Conservation (phyloP, 2,888 invertebrate species). For the Caenorhabditis macrosperma region DNA sequence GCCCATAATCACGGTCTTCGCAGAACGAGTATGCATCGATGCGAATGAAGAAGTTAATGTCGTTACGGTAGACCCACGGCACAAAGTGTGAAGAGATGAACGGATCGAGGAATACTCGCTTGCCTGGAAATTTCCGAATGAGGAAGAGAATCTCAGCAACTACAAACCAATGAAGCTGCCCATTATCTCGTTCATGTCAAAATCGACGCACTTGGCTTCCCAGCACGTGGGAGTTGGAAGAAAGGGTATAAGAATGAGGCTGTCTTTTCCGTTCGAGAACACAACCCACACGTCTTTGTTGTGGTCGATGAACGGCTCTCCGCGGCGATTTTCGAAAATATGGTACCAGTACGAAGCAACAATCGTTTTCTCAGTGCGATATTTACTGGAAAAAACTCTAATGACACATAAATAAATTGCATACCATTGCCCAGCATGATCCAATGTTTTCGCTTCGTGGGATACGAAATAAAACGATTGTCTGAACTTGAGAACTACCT, state of each 20-base stretch:
- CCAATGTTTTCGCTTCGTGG: slow-evolving; percentile 3
- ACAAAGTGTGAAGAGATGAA: slow-evolving; percentile 49
- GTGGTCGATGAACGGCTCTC: slow-evolving; percentile 52
- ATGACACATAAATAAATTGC: not conserved
- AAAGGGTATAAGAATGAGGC: slow-evolving; percentile 44
- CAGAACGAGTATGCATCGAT: slow-evolving; percentile 27
- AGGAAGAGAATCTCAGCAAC: not conserved
- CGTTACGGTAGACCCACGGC: slow-evolving; percentile 37
- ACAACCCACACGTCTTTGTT: slow-evolving; percentile 46
- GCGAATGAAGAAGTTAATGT: slow-evolving; percentile 46
- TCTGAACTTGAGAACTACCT: slow-evolving; percentile 27
- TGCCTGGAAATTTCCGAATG: slow-evolving; percentile 10
- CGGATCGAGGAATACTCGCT: slow-evolving; percentile 38
- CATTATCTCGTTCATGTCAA: slow-evolving; percentile 45
- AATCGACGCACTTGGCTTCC: slow-evolving; percentile 23
- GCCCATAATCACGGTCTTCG: slow-evolving; percentile 27
- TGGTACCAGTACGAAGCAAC: slow-evolving; percentile 50
- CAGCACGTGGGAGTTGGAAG: slow-evolving; percentile 11
- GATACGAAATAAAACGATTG: slow-evolving; percentile 35
- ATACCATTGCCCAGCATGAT: slow-evolving; percentile 1
- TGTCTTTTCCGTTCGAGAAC: slow-evolving; percentile 51
- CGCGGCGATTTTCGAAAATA: slow-evolving; percentile 53
- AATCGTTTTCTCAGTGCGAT: slow-evolving; percentile 36
- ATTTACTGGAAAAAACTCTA: slow-evolving; percentile 22
- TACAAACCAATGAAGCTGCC: slow-evolving; percentile 17